Percentiles rank a stretch among this genome's conserved stretches.
These are phyloP conservation scores for Diplodus sargus DNA, from an alignment of 2,797 vertebrate species.

Conservation along the genomic window DNA sequence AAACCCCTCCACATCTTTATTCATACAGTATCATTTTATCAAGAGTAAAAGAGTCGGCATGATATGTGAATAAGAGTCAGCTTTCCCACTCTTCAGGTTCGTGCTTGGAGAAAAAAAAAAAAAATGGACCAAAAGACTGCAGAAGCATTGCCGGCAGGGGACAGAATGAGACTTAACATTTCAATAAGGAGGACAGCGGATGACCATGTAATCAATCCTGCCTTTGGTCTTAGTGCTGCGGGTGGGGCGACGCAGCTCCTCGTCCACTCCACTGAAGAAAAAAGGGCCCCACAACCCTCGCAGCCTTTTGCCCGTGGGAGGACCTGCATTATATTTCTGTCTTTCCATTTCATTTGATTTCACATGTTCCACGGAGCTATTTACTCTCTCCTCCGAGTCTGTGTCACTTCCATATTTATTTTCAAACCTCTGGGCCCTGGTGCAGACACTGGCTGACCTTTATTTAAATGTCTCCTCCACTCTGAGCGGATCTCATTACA, in stretches of 20 bases:
- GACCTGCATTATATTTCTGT: slow-evolving; percentile 77
- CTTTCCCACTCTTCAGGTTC: slow-evolving; percentile 31
- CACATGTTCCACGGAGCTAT: slow-evolving; percentile 81
- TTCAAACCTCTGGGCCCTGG: slow-evolving; percentile 84
- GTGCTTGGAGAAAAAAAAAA: slow-evolving; percentile 50
- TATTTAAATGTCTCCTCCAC: slow-evolving; percentile 88
- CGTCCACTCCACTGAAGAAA: slow-evolving; percentile 56
- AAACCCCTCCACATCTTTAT: slow-evolving; percentile 65
- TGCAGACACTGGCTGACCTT: slow-evolving; percentile 85
- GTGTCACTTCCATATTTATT: slow-evolving; percentile 85
- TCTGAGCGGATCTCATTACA: slow-evolving; percentile 86
- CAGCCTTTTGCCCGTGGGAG: slow-evolving; percentile 67
- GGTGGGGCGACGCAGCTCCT: slow-evolving; percentile 35
- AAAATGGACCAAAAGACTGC: slow-evolving; percentile 39
- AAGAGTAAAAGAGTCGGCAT: slow-evolving; percentile 43
- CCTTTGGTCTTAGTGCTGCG: slow-evolving; percentile 42
- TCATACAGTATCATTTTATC: slow-evolving; percentile 66
- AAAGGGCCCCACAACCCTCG: slow-evolving; percentile 55
- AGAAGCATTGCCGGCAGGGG: slow-evolving; percentile 46
- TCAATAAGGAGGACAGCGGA: slow-evolving; percentile 65
- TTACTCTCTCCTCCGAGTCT: slow-evolving; percentile 82
- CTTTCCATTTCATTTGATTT: slow-evolving; percentile 83
- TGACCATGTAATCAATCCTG: slow-evolving; percentile 71
- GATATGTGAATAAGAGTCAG: slow-evolving; percentile 64
- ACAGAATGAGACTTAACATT: slow-evolving; percentile 69